These are phyloP conservation scores for Grantiella picta DNA, from an alignment of 2,113 vertebrate species.

Conservation along the genomic window DNA sequence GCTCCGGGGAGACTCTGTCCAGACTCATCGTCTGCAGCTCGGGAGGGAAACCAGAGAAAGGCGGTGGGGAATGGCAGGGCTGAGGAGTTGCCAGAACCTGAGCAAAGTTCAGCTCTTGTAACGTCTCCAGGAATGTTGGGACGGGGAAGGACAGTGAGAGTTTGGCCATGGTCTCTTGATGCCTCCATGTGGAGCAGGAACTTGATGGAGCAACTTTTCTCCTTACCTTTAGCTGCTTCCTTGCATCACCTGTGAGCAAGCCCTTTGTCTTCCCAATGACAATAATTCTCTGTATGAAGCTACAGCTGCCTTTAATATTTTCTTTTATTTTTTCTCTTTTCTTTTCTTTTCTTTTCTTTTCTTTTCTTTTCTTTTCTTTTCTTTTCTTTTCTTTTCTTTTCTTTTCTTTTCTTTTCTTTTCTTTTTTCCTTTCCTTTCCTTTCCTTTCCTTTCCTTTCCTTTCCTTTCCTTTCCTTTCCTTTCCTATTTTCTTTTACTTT, in stretches of 20 bases:
- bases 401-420: too few relatives aligned
- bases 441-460: too few relatives aligned
- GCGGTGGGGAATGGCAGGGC: background rate
- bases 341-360: background rate
- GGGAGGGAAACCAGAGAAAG: conserved; percentile 6
- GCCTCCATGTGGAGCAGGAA: background rate
- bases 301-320: background rate
- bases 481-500: background rate
- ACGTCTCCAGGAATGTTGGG: background rate
- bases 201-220: background rate
- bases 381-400: too few relatives aligned
- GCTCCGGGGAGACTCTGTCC: background rate
- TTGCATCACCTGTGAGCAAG: background rate
- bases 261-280: background rate
- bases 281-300: background rate
- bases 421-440: too few relatives aligned
- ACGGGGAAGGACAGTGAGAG: background rate
- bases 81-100: background rate
- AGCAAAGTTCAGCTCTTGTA: background rate
- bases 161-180: background rate
- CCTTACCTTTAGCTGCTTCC: background rate
- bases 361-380: background rate
- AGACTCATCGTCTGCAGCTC: background rate
- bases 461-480: too few relatives aligned
- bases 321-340: background rate